Evolutionary conservation across 2,888 invertebrate genomes (phyloP), one percentile per base, ranked within the genome.

Genomic region (Platycheirus rosarum): DNA sequence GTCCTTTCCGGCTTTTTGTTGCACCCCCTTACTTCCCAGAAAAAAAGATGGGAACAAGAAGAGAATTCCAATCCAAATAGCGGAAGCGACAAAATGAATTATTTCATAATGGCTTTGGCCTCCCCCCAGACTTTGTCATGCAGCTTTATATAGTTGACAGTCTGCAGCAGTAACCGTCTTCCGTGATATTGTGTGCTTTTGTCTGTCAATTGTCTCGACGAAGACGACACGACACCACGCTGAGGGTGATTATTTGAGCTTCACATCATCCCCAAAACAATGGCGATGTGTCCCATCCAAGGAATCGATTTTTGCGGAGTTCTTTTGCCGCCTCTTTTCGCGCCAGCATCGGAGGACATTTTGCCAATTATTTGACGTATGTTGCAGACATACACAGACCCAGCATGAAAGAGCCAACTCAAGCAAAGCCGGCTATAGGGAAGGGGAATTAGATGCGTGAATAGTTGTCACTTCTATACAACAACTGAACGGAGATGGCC

Each of bases 281-380:
- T 42, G 46, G 60, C 23, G 69, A 48, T 68, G 29, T 16, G n/a
- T 48, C 35, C 18, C 26, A 42, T 46, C 14, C 44, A 13, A 49
- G 23, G 46, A 76, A 82, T 77, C 70, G 80, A 82, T 77, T 66
- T 80, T 70, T 37, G 44, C 35, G 8, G 53, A 62, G 37, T 66
- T 65, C 26, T 53, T 48, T 42, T 60, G 18, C 29, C 44, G 44
- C 18, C n/a, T n/a, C n/a, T 29, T 60, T 42, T 44, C n/a, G 26
- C 35, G 49, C 29, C 60, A n/a, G 44, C 29, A 44, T 60, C 29
- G 26, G 7, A 62, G 66, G 62, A 73, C 18, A 82, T 82, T 82
- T 82, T 77, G 82, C 82, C 82, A 82, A 82, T 82, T 82, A 77
- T 82, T 82, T 63, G 82, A 73, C 82, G 82, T 68, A 77, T 82